Conservation (phyloP, 2,797 vertebrate genomes). For the Phalanger gymnotis region DNA sequence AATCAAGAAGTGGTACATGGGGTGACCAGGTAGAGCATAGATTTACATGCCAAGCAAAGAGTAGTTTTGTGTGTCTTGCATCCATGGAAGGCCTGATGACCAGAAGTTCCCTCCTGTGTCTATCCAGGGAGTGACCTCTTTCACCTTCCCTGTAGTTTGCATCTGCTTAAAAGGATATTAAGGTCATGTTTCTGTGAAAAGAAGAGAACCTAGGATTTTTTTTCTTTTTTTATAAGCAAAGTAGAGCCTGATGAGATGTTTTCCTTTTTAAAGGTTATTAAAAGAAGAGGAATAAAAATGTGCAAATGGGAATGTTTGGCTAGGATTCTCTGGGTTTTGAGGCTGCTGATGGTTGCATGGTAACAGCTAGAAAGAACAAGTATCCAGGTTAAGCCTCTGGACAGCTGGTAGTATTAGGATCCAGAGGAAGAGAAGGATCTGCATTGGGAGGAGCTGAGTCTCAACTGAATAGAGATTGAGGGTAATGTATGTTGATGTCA, state of each 20-base stretch:
- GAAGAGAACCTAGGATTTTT: background rate
- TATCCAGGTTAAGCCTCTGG: background rate
- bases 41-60: background rate
- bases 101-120: background rate
- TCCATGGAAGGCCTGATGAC: background rate
- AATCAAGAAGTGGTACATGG: background rate
- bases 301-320: background rate
- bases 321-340: conserved; percentile 10
- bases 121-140: background rate
- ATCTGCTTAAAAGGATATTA: background rate
- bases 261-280: background rate
- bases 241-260: background rate
- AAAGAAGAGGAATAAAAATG: conserved; percentile 14
- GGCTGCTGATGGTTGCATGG: background rate
- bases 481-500: background rate
- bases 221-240: background rate
- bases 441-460: background rate
- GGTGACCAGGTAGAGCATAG: background rate
- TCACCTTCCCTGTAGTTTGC: background rate
- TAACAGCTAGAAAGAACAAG: conserved; percentile 25
- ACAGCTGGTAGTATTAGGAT: conserved; percentile 11
- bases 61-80: background rate
- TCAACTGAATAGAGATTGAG: conserved; percentile 11
- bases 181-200: conserved; percentile 19
- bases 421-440: background rate